These are phyloP conservation scores for Xiphophorus maculatus DNA, from an alignment of 2,113 vertebrate species.

Conservation along the genomic window DNA sequence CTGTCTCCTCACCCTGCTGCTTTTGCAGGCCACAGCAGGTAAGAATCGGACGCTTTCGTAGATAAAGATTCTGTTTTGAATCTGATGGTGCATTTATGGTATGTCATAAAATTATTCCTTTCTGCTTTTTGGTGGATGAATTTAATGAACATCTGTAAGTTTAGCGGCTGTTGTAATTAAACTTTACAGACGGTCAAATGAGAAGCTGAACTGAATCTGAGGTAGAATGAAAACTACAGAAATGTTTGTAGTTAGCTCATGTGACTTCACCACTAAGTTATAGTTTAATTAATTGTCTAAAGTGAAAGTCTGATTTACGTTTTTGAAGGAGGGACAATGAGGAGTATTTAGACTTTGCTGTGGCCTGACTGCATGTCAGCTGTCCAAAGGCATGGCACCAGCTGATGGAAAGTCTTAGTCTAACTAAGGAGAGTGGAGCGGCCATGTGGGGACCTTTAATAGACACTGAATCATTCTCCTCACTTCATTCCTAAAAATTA, in stretches of 20 bases:
- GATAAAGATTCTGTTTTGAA: slow-evolving; percentile 6
- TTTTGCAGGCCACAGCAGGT: slow-evolving; percentile 80
- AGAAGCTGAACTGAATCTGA: not conserved
- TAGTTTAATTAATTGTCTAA: not conserved
- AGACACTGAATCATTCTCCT: not conserved
- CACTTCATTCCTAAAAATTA: not conserved
- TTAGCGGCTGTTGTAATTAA: slow-evolving; percentile 6
- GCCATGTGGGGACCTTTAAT: slow-evolving; percentile 22
- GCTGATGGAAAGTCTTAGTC: slow-evolving; percentile 76
- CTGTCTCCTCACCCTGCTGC: slow-evolving; percentile 78
- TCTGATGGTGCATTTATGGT: not conserved
- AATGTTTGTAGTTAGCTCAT: slow-evolving; percentile 35
- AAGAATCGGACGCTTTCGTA: slow-evolving; percentile 51
- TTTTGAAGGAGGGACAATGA: slow-evolving; percentile 7
- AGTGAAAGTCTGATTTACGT: not conserved
- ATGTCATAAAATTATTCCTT: not conserved
- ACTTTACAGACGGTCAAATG: not conserved
- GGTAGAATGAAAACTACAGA: slow-evolving; percentile 17
- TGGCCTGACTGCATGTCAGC: slow-evolving; percentile 69
- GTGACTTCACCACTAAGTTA: not conserved
- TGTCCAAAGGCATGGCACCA: slow-evolving; percentile 69
- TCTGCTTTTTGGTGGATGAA: slow-evolving; percentile 19
- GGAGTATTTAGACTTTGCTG: slow-evolving; percentile 32
- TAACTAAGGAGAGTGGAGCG: slow-evolving; percentile 27
- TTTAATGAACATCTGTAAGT: not conserved